Evolutionary conservation across 2,113 vertebrate genomes (phyloP), one percentile per base, ranked within the genome.

Genomic region (Etheostoma spectabile): DNA sequence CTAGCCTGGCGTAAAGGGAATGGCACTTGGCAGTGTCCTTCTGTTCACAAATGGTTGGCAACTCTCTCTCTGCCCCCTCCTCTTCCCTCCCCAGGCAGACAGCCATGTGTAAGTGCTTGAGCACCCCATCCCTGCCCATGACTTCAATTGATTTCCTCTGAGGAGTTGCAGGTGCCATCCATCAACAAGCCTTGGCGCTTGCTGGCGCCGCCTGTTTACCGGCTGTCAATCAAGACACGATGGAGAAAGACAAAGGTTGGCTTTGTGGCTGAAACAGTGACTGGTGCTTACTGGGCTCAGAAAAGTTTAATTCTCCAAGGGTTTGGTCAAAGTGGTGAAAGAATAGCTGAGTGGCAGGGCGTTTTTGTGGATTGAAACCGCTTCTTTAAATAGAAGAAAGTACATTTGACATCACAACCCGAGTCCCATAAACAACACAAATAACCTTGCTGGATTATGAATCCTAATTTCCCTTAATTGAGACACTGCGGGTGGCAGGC

Each of bases 21-120:
- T 30, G 77, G 74, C 15, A 48, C 57, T 88, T 92, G 90, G 91
- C 90, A 81, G 64, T 14, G 72, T 42, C 77, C 79, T 62, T 82
- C 42, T 67, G 33, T 42, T 67, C 72, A 80, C 90, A 89, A 92
- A 89, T 91, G 90, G 81, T 86, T 91, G 89, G 88, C 87, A 83
- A 56, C 53, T 55, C n/a, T n/a, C 57, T 82, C 60, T 64, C 60
- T 71, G 4, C 73, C 12, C 14, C 38, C 14, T 10, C 21, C 14
- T n/a, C 46, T 35, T 22, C 55, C 16, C 74, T 73, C 63, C 68
- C 55, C 30, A 70, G 85, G 81, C 81, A 84, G 72, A 74, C 33
- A 70, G 77, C 89, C 89, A 90, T 2, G 63, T 73, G 74, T 70
- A 87, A 90, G 77, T 82, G 84, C 64, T 84, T 74, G 42, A 86